Evolutionary conservation across 37 sponge, comb jelly and placozoan genomes (phyloP), one percentile per base, ranked within the genome.

Genomic region (Spongilla lacustris): DNA sequence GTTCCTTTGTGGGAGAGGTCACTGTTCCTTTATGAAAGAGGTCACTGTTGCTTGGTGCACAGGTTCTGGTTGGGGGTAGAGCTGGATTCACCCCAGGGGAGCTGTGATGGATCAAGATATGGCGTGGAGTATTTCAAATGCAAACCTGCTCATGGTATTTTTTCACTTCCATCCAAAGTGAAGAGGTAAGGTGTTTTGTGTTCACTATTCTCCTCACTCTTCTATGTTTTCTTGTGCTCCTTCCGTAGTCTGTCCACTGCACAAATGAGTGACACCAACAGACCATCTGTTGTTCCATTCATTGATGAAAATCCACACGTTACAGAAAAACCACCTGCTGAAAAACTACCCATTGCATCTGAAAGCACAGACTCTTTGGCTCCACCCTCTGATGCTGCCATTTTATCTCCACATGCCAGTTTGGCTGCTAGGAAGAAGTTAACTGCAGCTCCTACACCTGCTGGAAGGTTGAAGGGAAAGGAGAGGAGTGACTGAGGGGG

Each of bases 51-150:
- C 68, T 30, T 3, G 37, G 14, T 23, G 26, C 28, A 14, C 68
- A 91, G 92, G 37, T 77, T 84, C 36, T 98, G 95, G 97, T 77
- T 89, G 30, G 99, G 99, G 19, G 89, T 98, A 46, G 97, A 98
- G 87, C 37, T 95, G 36, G 95, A 98, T 69, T 74, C 82, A 26
- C 81, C 94, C 23, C 34, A 81, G 29, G 99, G 99, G 22, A 96
- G 95, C 79, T 86, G 91, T 75, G 89, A 96, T 83, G 99, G 99
- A 11, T 88, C 90, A 25, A 85, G 81, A 66, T 84, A 91, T 70
- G 95, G 97, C 17, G 88, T 79, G 19, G 71, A 85, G 41, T 98
- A 98, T 81, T 98, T 98, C 94, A 89, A 89, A n/a, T 95, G 97
- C 69, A 78, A 58, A 76, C 87, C 91, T 14, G 80, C 89, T 48